Conservation (phyloP, 2,113 vertebrate species). For the Capricornis sumatraensis region DNA sequence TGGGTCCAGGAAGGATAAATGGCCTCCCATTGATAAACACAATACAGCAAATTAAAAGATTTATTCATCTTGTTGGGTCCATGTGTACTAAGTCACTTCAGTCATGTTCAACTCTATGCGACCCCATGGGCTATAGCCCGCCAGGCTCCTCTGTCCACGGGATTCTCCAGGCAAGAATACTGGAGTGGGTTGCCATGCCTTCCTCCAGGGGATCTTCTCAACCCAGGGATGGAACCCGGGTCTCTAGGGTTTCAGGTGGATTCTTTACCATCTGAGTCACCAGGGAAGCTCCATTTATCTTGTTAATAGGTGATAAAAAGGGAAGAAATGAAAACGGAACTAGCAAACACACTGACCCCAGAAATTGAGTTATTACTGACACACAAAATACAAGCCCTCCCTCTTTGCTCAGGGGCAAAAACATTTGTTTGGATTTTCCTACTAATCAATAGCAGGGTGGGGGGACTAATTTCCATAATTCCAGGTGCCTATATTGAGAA, state of each 20-base stretch:
- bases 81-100: background rate
- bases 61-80: background rate
- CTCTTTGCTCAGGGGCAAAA: background rate
- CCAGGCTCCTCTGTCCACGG: background rate
- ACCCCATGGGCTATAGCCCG: background rate
- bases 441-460: background rate
- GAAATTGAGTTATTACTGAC: background rate
- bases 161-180: background rate
- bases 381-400: background rate
- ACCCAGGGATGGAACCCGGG: background rate
- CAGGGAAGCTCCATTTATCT: background rate
- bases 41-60: background rate
- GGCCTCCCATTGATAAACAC: slow-evolving; percentile 22
- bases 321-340: background rate
- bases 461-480: background rate
- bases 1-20: background rate
- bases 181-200: background rate
- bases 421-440: too few species aligned
- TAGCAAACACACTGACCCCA: background rate
- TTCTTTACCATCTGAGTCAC: background rate
- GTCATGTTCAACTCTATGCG: background rate
- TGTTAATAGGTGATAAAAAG: slow-evolving; percentile 31
- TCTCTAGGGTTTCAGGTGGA: background rate
- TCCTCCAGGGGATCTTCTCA: background rate
- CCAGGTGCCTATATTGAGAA: background rate